These are phyloP conservation scores for Chondrosia reniformis DNA, from an alignment of 37 sponge, comb jelly and placozoan genomes.

Conservation along the genomic window DNA sequence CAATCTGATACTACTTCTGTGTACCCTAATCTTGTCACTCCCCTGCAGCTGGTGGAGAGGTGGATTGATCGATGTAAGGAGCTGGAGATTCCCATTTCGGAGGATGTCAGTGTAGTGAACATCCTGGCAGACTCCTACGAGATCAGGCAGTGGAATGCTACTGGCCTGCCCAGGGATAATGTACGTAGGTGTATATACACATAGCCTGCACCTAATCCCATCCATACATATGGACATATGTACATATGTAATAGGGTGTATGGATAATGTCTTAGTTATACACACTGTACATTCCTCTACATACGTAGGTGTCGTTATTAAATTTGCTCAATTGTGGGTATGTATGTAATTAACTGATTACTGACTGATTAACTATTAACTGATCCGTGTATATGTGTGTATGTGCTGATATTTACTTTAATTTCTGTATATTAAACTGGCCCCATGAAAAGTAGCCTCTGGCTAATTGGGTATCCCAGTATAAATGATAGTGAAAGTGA, in stretches of 20 bases:
- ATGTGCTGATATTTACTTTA: no score
- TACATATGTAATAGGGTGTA: no score
- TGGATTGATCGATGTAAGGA: constrained; percentile 89
- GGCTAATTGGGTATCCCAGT: no score
- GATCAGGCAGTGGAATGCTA: constrained; percentile 94
- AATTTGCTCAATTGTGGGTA: no score
- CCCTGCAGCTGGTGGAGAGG: constrained; percentile 55
- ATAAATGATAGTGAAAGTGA: no score
- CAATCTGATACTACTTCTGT: not conserved
- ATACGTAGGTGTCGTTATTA: not conserved
- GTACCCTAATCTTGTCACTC: not conserved
- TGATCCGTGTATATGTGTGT: no score
- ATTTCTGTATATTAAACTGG: no score
- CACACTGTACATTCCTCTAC: not conserved
- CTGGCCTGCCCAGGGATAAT: constrained; percentile 92
- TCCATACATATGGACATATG: not conserved
- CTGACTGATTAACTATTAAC: no score
- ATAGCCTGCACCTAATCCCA: no score
- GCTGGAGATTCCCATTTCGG: constrained; percentile 90
- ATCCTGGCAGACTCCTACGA: constrained; percentile 87
- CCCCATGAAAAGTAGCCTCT: no score
- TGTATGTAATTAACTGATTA: no score
- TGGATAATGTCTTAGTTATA: no score
- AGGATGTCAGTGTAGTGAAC: constrained; percentile 57
- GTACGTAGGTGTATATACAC: constrained; percentile 28